phyloP scores from a whole-genome alignment of 2,113 vertebrate genomes.

The Ceyx melanurus region DNA sequence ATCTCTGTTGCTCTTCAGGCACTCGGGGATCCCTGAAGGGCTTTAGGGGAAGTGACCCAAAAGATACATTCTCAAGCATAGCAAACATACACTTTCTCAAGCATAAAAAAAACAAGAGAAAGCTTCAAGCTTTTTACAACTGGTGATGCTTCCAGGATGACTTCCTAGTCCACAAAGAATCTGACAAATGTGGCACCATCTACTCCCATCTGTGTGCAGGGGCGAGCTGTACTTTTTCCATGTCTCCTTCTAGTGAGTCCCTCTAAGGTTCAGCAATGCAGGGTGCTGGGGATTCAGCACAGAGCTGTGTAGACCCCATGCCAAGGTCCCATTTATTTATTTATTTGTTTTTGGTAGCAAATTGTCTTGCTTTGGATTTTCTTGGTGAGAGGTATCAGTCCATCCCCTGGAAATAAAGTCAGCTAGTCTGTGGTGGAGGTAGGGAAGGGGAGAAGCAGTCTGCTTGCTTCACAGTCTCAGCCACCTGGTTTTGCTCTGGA shows the following conservation, averaged over 20 bases:
- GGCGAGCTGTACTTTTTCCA: neutral
- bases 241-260: neutral
- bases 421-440: neutral
- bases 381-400: neutral
- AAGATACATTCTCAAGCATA: neutral
- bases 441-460: neutral
- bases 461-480: neutral
- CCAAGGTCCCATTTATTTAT: neutral
- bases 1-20: neutral
- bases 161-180: neutral
- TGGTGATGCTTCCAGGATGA: neutral
- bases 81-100: neutral
- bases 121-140: neutral
- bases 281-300: neutral
- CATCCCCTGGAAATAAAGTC: neutral
- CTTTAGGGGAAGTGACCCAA: neutral
- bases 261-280: neutral
- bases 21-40: neutral
- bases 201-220: neutral
- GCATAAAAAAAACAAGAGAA: neutral
- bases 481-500: neutral
- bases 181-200: neutral
- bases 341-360: neutral
- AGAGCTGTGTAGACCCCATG: neutral
- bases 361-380: neutral